Evolutionary conservation across 2,797 vertebrate genomes (phyloP).

Genomic region (Percopsis omiscomaycus): DNA sequence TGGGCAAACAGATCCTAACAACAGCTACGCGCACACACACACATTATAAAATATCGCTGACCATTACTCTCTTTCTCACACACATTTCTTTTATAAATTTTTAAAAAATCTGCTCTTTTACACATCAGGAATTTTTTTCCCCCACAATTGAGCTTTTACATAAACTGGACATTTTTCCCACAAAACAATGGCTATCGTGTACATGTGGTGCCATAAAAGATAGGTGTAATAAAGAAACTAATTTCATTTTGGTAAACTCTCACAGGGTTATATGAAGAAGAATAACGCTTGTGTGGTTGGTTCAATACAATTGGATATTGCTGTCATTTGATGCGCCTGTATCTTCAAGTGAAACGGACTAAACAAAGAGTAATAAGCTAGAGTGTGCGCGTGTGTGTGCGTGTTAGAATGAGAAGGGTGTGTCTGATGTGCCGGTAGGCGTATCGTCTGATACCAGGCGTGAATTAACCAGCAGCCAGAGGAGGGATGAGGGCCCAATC

Average conservation of each 20-base stretch:
- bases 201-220: neutral
- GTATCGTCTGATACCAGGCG: conserved; percentile 30
- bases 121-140: too few species aligned
- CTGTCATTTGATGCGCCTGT: conserved; percentile 40
- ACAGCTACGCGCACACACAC: conserved; percentile 9
- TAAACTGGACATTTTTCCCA: neutral
- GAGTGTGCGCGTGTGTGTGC: conserved; percentile 8
- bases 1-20: conserved; percentile 29
- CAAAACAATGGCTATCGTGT: neutral
- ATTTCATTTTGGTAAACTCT: conserved; percentile 41
- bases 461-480: conserved; percentile 25
- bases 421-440: conserved; percentile 24
- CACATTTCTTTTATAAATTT: neutral
- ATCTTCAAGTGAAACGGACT: conserved; percentile 27
- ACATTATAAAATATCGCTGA: neutral
- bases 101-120: neutral
- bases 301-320: conserved; percentile 38
- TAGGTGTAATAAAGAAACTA: conserved; percentile 12
- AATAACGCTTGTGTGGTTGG: conserved; percentile 19
- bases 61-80: neutral
- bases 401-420: conserved; percentile 16
- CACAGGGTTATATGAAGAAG: neutral
- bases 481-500: conserved; percentile 47
- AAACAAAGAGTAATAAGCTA: conserved; percentile 27
- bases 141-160: neutral